Evolutionary conservation across 2,888 invertebrate genomes (phyloP).

Genomic region (Theretra japonica): DNA sequence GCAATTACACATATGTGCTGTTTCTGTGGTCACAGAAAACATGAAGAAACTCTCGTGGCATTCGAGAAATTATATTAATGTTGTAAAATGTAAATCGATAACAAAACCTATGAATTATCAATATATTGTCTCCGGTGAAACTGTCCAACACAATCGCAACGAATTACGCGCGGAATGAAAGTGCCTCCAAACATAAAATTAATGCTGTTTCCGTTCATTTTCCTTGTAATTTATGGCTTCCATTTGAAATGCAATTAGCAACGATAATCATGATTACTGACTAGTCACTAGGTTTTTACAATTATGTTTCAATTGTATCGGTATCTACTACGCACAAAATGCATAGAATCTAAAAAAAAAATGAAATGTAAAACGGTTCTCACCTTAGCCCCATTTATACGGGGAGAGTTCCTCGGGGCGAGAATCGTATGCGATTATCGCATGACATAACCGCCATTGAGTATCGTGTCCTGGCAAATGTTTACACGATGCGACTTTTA

Average conservation of each 20-base stretch:
- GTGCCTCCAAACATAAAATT: conserved; percentile 27
- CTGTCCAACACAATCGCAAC: neutral
- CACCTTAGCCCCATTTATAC: too few species aligned
- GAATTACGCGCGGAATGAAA: conserved; percentile 17
- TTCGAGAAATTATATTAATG: neutral
- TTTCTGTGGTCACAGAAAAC: too few species aligned
- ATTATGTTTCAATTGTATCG: neutral
- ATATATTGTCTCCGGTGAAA: conserved; percentile 12
- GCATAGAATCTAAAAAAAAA: too few species aligned
- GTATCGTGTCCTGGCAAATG: too few species aligned
- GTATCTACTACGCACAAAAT: too few species aligned
- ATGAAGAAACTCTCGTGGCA: neutral
- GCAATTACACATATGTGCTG: too few species aligned
- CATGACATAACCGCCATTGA: too few species aligned
- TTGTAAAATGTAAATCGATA: neutral
- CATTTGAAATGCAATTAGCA: conserved; percentile 12
- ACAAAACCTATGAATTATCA: neutral
- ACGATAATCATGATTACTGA: neutral
- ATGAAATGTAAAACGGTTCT: too few species aligned
- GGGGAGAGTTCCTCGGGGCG: too few species aligned
- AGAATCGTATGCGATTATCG: too few species aligned
- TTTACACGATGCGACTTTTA: too few species aligned
- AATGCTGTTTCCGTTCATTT: conserved; percentile 36
- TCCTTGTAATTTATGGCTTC: conserved; percentile 28
- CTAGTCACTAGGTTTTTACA: neutral